phyloP scores from a whole-genome alignment of 2,888 invertebrate genomes.

The Nomada fabriciana region DNA sequence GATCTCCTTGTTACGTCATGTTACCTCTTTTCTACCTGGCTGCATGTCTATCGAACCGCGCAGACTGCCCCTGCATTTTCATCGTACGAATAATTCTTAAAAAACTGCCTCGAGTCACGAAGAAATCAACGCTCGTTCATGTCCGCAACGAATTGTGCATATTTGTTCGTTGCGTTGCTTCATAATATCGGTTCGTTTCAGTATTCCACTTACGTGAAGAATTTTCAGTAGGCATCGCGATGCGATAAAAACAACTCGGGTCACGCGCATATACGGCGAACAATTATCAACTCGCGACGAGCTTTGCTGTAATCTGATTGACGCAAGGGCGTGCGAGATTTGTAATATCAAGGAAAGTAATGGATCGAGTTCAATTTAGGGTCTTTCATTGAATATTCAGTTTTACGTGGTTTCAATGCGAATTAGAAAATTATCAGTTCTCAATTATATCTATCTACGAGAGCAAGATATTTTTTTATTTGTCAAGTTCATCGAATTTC shows the following conservation, averaged over 20 bases:
- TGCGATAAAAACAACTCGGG: background rate
- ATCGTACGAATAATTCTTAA: background rate
- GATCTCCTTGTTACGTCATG: slow-evolving; percentile 73
- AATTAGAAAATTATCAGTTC: too few relatives aligned
- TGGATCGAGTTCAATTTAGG: too few relatives aligned
- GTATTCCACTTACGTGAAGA: background rate
- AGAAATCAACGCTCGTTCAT: background rate
- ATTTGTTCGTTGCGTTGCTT: slow-evolving; percentile 1
- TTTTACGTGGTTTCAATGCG: too few relatives aligned
- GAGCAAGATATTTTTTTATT: too few relatives aligned
- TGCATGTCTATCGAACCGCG: slow-evolving; percentile 15
- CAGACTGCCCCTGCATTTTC: slow-evolving; percentile 4
- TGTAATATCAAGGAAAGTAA: background rate
- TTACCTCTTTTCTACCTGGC: slow-evolving; percentile 61
- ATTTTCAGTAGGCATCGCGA: background rate
- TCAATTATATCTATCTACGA: too few relatives aligned
- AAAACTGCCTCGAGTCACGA: background rate
- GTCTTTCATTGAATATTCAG: too few relatives aligned
- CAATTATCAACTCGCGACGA: background rate
- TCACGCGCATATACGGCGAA: background rate
- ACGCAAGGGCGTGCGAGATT: slow-evolving; percentile 18
- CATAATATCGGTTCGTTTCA: background rate
- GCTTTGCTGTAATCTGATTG: slow-evolving; percentile 37
- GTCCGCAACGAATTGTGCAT: background rate
- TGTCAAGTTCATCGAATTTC: too few relatives aligned